Evolutionary conservation across 2,888 invertebrate genomes (phyloP), one percentile per base, ranked within the genome.

Genomic region (Ormyrus rosae): DNA sequence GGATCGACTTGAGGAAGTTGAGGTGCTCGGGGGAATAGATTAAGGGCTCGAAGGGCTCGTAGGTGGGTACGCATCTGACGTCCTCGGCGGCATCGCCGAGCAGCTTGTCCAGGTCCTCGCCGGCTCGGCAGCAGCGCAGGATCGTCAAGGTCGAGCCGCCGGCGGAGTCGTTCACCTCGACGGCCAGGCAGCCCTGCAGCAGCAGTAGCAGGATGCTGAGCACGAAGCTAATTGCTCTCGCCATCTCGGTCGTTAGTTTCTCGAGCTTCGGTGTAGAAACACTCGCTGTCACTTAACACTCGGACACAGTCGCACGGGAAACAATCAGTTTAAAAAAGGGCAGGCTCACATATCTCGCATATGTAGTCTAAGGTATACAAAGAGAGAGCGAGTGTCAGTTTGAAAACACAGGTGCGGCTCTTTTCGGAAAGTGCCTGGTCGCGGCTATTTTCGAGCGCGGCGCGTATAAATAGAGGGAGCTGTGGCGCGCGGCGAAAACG

Each of bases 91-190:
- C 81, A 60, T 84, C 65, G 60, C 34, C 67, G n/a, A 65, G 90
- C 80, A 86, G 89, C 79, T 86, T 88, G 82, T 90, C 90, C 82
- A 93, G 88, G 83, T 91, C 90, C 86, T 93, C 93, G 68, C 92
- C 92, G 81, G 91, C 89, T 48, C 90, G 92, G 86, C 94, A 94
- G 88, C 93, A 94, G 87, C 93, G 92, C 84, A 92, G 91, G 63
- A 92, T 89, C 67, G 53, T 46, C 50, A 74, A 34, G 51, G 60
- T 84, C 83, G 68, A 46, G 34, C 46, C 53, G 73, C 51, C 51
- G 58, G 50, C 19, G 10, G 64, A 67, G 61, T 77, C 77, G 72
- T 65, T 68, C 10, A 77, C 77, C 73, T 70, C 81, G 48, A 81
- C 74, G 9, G 65, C 70, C 48, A 68, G 61, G 56, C 53, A 48